Evolutionary conservation across 2,797 vertebrate genomes (phyloP), one percentile per base, ranked within the genome.

Genomic region (Apogon talboti): DNA sequence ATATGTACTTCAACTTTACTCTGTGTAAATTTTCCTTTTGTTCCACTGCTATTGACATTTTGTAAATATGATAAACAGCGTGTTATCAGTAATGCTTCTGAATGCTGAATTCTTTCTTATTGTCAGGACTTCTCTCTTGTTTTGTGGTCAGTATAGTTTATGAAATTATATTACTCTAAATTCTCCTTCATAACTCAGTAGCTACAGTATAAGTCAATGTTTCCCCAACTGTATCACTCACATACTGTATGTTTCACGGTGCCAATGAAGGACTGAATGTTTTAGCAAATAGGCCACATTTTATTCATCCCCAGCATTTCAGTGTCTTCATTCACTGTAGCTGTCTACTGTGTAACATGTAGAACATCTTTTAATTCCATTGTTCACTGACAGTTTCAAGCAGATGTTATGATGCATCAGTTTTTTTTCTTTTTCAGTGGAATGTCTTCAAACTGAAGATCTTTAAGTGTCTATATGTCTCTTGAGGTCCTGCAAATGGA

Each of bases 231-330:
- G 15, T 37, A 41, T 68, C 59, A 11, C 21, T 51, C 38, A 48
- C 18, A 70, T 6, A n/a, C n/a, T n/a, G n/a, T n/a, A 37, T 42
- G 33, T 71, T 81, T 79, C 61, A 68, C 24, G 38, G 71, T 85
- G 83, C 87, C 86, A 86, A 80, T 80, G 13, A 85, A 80, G 65
- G 74, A 63, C 73, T 79, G 64, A 82, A 75, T 73, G 28, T 77
- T 66, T 46, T 52, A 42, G 66, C 28, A 45, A 43, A 60, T 13
- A 53, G 24, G 11, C 15, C 16, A 35, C 21, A 16, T 79, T 76
- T 59, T 65, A 59, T 57, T 74, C 43, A 63, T 59, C 45, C 12
- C 38, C 41, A 50, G 35, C 47, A 45, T 76, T 82, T 81, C 57
- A 70, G 48, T 68, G 21, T 57, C 47, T 45, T 38, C 63, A 16